These are phyloP conservation scores for Aphelinus certus DNA, from an alignment of 1,140 invertebrate species.

Conservation along the genomic window DNA sequence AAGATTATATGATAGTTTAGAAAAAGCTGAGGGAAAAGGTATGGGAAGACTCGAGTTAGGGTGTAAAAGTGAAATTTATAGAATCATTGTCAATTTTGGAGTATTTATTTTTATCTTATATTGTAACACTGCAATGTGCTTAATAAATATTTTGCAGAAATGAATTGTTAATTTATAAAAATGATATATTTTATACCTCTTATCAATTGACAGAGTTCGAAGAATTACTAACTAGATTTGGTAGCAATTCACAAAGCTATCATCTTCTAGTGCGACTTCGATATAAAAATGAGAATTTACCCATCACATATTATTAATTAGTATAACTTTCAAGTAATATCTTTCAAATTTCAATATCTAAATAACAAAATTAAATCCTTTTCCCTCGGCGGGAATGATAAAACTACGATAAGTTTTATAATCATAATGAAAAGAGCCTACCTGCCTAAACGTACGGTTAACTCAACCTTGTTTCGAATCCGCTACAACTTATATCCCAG, in stretches of 20 bases:
- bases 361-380: neutral
- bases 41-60: neutral
- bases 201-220: neutral
- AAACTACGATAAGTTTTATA: neutral
- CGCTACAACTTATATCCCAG: no score
- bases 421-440: no score
- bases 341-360: no score
- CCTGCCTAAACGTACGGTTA: no score
- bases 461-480: no score
- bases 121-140: slow-evolving; percentile 31
- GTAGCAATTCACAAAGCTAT: neutral
- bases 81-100: slow-evolving; percentile 19
- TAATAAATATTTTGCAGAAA: slow-evolving; percentile 39
- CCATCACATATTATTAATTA: no score
- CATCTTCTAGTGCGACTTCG: neutral
- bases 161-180: slow-evolving; percentile 5
- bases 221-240: neutral
- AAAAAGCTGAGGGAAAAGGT: slow-evolving; percentile 11
- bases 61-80: slow-evolving; percentile 8
- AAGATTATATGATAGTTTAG: slow-evolving; percentile 5
- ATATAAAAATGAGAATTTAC: no score
- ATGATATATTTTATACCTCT: slow-evolving; percentile 4
- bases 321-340: no score
- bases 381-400: slow-evolving; percentile 16
- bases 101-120: slow-evolving; percentile 37